Conservation (phyloP, 2,113 vertebrate species). For the Entomyzon cyanotis region DNA sequence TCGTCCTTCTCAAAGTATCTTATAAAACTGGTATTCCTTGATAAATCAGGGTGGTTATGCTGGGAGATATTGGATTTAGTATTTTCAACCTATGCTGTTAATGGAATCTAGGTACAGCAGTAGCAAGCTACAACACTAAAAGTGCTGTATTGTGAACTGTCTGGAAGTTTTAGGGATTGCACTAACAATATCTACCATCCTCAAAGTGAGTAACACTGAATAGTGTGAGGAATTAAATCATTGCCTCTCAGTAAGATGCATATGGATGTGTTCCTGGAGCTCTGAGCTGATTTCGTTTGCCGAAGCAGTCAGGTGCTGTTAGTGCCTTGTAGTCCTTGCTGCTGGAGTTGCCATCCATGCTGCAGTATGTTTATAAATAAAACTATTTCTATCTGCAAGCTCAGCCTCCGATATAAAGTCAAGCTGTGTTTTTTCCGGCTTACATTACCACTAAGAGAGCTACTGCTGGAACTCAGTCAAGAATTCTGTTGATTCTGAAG, state of each 20-base stretch:
- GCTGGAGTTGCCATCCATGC: not conserved
- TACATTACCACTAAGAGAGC: not conserved
- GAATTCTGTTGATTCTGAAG: conserved; percentile 47
- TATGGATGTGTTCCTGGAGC: not conserved
- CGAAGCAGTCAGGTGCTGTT: not conserved
- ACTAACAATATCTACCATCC: not conserved
- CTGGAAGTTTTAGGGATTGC: not conserved
- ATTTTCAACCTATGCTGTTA: not conserved
- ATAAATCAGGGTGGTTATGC: not conserved
- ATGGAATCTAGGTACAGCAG: not conserved
- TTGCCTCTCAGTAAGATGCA: not conserved
- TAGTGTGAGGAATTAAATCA: not conserved
- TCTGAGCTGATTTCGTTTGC: not conserved
- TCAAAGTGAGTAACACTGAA: not conserved
- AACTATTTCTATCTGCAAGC: not conserved
- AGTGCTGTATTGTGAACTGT: not conserved
- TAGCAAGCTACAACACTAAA: not conserved
- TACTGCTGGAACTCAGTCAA: conserved; percentile 33
- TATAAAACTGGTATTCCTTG: not conserved
- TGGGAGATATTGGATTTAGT: not conserved
- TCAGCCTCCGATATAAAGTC: not conserved
- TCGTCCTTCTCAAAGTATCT: not conserved
- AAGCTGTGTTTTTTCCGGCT: not conserved
- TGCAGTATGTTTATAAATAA: conserved; percentile 15
- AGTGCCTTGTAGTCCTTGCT: not conserved